Evolutionary conservation across 2,113 vertebrate species (phyloP).

Genomic region (Phylloscopus trochiloides): DNA sequence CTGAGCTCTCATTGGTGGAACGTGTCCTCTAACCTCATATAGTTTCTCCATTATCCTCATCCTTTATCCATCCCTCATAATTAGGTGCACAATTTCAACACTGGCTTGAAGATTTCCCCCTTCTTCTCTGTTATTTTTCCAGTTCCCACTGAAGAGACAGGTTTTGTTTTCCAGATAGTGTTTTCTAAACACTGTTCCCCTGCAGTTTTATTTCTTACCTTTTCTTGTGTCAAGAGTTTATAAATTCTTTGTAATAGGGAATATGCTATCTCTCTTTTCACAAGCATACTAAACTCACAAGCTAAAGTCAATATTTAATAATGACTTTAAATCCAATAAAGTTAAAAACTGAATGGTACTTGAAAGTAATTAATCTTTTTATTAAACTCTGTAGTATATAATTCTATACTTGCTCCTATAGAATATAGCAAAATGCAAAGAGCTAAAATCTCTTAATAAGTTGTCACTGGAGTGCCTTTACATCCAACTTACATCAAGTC

Average conservation of each 20-base stretch:
- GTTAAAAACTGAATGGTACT: not conserved
- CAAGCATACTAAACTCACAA: not conserved
- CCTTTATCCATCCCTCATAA: not conserved
- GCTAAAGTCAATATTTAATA: not conserved
- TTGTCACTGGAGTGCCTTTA: not conserved
- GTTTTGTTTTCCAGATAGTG: not conserved
- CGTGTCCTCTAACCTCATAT: not conserved
- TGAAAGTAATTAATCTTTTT: not conserved
- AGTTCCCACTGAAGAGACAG: not conserved
- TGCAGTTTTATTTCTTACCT: not conserved
- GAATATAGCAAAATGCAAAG: slow-evolving; percentile 3
- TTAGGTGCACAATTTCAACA: not conserved
- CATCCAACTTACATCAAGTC: not conserved
- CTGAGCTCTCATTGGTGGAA: not conserved
- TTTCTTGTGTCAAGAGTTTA: not conserved
- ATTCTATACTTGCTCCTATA: not conserved
- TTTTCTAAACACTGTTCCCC: not conserved
- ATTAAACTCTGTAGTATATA: not conserved
- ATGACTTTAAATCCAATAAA: slow-evolving; percentile 7
- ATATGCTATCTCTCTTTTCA: not conserved
- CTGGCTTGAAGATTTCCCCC: not conserved
- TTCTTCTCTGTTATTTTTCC: not conserved
- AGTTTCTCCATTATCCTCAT: not conserved
- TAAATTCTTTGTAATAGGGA: not conserved
- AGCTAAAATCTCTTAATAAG: not conserved